Base-by-base conservation (phyloP, 2,797 vertebrate genomes). In the Naso thynnoides region DNA sequence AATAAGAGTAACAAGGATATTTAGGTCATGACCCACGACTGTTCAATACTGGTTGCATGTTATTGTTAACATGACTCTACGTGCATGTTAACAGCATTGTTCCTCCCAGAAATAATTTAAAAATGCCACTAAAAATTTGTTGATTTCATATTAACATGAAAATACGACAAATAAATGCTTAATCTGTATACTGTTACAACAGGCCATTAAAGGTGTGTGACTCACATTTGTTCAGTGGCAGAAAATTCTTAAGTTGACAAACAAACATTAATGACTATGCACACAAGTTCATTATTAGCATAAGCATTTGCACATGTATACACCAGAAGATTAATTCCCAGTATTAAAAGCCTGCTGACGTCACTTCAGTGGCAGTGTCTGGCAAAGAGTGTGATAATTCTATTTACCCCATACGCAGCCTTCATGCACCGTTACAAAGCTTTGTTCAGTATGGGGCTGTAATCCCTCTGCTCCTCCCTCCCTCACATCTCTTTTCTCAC, bases 391-490 rank as follows among this genome's bases (percentile, higher is more conserved):
- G 49, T 7, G 0, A n/a, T 76, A 86, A 81, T 72, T 82, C 63
- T 87, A 57, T 89, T 89, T 86, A 81, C 66, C 41, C 50, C 61
- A 81, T 84, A 82, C 78, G 65, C 33, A 21, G 58, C 52, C 67
- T 76, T 84, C 82, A 84, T 77, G 80, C 80, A 29, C 81, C 8
- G 78, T 83, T 90, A 54, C 76, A 86, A 67, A 85, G 79, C 90
- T 79, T 84, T 88, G 73, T 86, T 84, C 57, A 31, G 65, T 53
- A 15, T 6, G 19, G n/a, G 26, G 42, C 76, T 68, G 15, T 84
- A 83, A 83, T 84, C 86, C 72, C 58, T 41, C 23, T 23, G 38
- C 61, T 76, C 55, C 54, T 62, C 71, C 63, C 69, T 76, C 68
- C 55, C 53, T 47, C 29, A 31, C 14, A 1, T 41, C 29, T 56